These are phyloP conservation scores for Dryas iulia DNA, from an alignment of 1,140 invertebrate genomes.

Conservation along the genomic window DNA sequence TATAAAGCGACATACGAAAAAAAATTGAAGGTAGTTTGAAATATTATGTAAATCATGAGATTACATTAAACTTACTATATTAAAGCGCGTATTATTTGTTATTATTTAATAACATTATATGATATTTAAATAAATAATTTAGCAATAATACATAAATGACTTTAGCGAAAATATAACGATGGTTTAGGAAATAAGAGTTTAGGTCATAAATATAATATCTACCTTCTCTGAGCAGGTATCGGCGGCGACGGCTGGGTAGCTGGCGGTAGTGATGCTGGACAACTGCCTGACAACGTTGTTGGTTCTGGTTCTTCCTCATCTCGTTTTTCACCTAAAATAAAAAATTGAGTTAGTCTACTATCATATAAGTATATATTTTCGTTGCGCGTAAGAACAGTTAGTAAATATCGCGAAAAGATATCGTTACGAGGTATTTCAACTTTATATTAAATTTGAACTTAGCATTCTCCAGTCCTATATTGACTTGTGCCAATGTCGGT, in stretches of 20 bases:
- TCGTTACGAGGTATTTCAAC: too few species aligned
- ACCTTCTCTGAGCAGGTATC: conserved; percentile 72
- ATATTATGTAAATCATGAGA: not conserved
- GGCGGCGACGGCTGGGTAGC: conserved; percentile 59
- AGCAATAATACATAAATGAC: not conserved
- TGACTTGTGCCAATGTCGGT: too few species aligned
- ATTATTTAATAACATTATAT: not conserved
- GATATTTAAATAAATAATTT: not conserved
- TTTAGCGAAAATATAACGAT: not conserved
- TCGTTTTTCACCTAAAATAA: conserved; percentile 43
- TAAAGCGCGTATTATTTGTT: not conserved
- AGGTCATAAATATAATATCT: conserved; percentile 6
- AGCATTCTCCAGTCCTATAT: too few species aligned
- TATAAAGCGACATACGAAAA: not conserved
- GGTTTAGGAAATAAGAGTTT: not conserved
- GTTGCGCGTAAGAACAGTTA: too few species aligned
- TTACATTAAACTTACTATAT: not conserved
- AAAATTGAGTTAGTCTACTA: not conserved
- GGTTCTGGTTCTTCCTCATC: conserved; percentile 53
- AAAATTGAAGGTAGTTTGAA: not conserved
- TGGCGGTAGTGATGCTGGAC: conserved; percentile 66
- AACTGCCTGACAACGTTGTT: conserved; percentile 59
- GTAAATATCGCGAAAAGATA: too few species aligned
- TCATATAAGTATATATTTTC: too few species aligned
- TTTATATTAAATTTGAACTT: too few species aligned